phyloP scores from a whole-genome alignment of 2,888 invertebrate genomes.

The Hydrotaea cyrtoneurina region DNA sequence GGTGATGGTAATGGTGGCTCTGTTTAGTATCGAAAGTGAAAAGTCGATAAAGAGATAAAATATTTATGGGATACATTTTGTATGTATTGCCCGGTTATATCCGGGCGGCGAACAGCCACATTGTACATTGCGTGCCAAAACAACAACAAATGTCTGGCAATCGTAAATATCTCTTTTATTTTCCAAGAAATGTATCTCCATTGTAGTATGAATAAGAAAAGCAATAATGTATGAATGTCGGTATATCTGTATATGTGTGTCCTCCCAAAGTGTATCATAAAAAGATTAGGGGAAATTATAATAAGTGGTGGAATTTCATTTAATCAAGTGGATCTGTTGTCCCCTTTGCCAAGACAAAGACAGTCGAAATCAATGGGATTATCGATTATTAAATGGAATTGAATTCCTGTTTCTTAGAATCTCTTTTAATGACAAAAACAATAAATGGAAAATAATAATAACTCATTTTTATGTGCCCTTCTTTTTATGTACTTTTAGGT shows the following conservation, averaged over 20 bases:
- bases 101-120: slow-evolving; percentile 36
- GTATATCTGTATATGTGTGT: slow-evolving; percentile 1
- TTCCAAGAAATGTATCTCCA: not conserved
- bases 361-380: slow-evolving; percentile 44
- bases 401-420: not conserved
- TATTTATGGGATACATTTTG: slow-evolving; percentile 61
- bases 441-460: slow-evolving; percentile 30
- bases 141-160: slow-evolving; percentile 44
- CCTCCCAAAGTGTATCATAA: slow-evolving; percentile 22
- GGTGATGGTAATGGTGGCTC: slow-evolving; percentile 40
- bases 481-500: slow-evolving; percentile 52
- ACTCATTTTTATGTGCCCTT: slow-evolving; percentile 9
- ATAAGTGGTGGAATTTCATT: slow-evolving; percentile 58
- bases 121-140: too few relatives aligned
- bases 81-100: slow-evolving; percentile 36
- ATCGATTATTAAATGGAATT: slow-evolving; percentile 16
- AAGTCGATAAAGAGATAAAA: slow-evolving; percentile 67
- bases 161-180: slow-evolving; percentile 41
- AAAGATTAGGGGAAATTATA: slow-evolving; percentile 56
- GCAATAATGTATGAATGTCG: not conserved
- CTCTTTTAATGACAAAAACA: slow-evolving; percentile 7
- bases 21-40: slow-evolving; percentile 61
- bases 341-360: not conserved
- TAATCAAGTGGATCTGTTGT: slow-evolving; percentile 39
- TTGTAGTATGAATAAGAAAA: not conserved